Conservation (phyloP, 23 tunicate genomes). For the Ascidia mentula region DNA sequence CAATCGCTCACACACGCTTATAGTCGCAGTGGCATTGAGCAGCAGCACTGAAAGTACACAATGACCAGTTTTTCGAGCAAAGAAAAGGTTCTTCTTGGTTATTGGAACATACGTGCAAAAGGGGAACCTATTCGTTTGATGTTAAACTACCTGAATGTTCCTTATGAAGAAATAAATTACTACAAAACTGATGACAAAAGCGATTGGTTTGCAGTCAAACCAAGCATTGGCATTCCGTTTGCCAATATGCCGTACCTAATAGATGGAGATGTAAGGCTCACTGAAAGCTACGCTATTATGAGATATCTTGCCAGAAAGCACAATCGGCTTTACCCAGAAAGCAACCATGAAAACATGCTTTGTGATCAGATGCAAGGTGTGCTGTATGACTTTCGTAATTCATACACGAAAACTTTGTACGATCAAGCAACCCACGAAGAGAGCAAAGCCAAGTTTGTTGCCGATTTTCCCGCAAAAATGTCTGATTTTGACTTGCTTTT, state of each 20-base stretch:
- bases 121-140: constrained; percentile 7
- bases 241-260: neutral
- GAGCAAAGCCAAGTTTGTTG: neutral
- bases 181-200: constrained; percentile 9
- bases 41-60: no score
- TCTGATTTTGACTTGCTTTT: neutral
- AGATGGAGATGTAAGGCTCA: neutral
- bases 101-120: constrained; percentile 12
- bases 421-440: neutral
- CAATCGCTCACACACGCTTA: no score
- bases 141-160: neutral
- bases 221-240: neutral
- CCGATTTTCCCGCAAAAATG: neutral
- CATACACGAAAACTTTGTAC: neutral
- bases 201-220: neutral
- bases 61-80: no score
- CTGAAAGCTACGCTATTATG: neutral
- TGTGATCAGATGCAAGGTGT: neutral
- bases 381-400: neutral
- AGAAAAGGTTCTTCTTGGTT: neutral
- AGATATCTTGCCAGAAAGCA: neutral
- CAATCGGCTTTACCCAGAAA: neutral
- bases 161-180: neutral
- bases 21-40: no score
- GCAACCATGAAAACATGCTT: neutral